Percentiles rank a stretch among this genome's conserved stretches.
Evolutionary conservation across 2,113 vertebrate species (phyloP).

Genomic region (Vanacampus margaritifer): DNA sequence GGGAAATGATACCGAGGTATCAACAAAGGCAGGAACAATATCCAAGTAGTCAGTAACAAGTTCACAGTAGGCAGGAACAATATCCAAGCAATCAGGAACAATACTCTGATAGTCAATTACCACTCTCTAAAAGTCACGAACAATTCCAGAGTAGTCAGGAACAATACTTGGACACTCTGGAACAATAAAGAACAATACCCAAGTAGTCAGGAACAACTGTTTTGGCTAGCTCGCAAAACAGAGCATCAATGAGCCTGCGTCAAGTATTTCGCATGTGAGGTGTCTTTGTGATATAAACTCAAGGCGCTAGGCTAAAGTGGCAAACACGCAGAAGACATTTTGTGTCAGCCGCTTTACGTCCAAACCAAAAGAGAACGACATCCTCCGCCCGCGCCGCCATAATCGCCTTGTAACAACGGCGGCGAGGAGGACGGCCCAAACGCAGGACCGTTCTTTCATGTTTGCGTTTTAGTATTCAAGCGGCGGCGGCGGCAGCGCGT

Average conservation of each 20-base stretch:
- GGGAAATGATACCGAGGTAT: no score
- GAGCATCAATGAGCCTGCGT: background rate
- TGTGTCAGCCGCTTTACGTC: constrained; percentile 35
- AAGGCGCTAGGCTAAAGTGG: constrained; percentile 31
- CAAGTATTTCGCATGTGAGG: constrained; percentile 14
- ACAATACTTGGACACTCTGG: background rate
- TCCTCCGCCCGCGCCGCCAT: constrained; percentile 26
- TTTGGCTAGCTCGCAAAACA: no score
- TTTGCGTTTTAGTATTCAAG: constrained; percentile 64
- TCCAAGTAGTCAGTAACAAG: no score
- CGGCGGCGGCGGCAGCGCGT: constrained; percentile 53
- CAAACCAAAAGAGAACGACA: constrained; percentile 49
- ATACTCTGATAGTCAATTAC: no score
- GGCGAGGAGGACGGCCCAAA: constrained; percentile 37
- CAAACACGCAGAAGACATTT: constrained; percentile 34
- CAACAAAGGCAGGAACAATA: no score
- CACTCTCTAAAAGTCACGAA: no score
- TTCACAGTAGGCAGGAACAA: no score
- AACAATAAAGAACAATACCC: background rate
- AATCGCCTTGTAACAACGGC: constrained; percentile 47
- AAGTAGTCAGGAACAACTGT: background rate
- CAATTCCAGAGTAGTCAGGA: no score
- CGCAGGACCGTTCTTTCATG: constrained; percentile 56
- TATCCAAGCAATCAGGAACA: no score
- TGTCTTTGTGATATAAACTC: constrained; percentile 25